Conservation (phyloP, 2,797 vertebrate species). For the Pangasius larnaudii region DNA sequence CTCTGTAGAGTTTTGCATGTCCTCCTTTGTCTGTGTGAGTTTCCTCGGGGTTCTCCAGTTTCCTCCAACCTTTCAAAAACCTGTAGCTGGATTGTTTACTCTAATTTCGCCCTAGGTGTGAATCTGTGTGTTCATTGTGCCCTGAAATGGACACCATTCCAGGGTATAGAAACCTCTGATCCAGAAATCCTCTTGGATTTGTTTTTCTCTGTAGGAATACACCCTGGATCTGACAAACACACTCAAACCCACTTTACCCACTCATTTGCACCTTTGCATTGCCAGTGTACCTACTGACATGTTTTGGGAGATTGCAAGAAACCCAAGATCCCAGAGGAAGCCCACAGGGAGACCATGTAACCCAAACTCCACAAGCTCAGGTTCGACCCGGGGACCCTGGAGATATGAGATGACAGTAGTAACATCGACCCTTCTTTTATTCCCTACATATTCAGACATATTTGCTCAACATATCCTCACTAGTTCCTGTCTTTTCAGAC, state of each 20-base stretch:
- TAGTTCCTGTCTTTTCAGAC: neutral
- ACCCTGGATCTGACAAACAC: neutral
- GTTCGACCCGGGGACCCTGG: neutral
- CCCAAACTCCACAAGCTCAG: neutral
- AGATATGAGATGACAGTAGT: neutral
- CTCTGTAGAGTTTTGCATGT: neutral
- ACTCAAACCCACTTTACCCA: neutral
- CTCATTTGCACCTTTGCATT: too few relatives aligned
- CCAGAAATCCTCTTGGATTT: neutral
- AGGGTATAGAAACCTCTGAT: neutral
- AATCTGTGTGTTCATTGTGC: neutral
- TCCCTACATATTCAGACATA: neutral
- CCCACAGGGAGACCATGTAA: neutral
- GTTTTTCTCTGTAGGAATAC: neutral
- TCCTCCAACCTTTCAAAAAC: neutral
- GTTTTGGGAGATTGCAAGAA: neutral
- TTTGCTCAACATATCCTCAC: neutral
- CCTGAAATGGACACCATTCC: conserved; percentile 1
- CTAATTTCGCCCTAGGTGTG: neutral
- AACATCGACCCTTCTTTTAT: neutral
- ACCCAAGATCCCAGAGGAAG: neutral
- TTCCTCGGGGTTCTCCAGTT: neutral
- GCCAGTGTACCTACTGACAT: neutral
- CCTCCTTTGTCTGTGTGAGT: neutral
- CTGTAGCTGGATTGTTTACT: neutral